These are phyloP conservation scores for Xiphorhynchus erythropygius DNA, from an alignment of 2,797 vertebrate species.

Conservation along the genomic window DNA sequence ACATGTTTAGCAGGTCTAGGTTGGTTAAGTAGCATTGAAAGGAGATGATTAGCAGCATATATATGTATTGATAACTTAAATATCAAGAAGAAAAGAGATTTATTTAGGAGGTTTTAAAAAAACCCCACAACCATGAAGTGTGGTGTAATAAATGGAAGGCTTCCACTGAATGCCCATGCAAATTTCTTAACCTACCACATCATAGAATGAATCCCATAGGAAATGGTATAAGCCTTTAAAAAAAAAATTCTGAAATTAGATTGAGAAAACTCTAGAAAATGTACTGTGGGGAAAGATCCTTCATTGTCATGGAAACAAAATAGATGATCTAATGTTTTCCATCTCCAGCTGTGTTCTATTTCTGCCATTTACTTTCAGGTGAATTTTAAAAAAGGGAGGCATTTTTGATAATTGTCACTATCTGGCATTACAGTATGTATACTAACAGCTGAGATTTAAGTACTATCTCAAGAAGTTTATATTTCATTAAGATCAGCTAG, in stretches of 20 bases:
- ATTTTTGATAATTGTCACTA: not conserved
- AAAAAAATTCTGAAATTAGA: not conserved
- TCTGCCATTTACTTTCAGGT: not conserved
- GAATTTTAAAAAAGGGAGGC: not conserved
- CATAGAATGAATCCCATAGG: not conserved
- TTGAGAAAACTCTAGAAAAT: conserved; percentile 23
- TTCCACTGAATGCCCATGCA: not conserved
- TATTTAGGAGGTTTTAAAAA: not conserved
- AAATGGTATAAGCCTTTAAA: not conserved
- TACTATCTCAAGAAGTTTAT: not conserved
- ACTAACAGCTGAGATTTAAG: not conserved
- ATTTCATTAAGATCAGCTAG: not conserved
- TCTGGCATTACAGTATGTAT: not conserved
- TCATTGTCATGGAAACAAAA: conserved; percentile 64
- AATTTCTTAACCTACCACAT: not conserved
- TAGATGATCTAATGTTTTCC: conserved; percentile 2
- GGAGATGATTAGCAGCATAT: not conserved
- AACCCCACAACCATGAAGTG: not conserved
- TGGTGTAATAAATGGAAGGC: not conserved
- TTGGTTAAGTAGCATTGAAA: not conserved
- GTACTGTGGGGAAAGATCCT: not conserved
- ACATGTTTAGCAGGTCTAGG: not conserved
- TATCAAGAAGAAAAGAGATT: not conserved
- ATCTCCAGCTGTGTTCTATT: conserved; percentile 18
- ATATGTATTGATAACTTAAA: not conserved